A percentile compares a stretch with the other conserved stretches of the same genome.
Conservation (phyloP, 2,888 invertebrate genomes). For the Chelonus formosanus region DNA sequence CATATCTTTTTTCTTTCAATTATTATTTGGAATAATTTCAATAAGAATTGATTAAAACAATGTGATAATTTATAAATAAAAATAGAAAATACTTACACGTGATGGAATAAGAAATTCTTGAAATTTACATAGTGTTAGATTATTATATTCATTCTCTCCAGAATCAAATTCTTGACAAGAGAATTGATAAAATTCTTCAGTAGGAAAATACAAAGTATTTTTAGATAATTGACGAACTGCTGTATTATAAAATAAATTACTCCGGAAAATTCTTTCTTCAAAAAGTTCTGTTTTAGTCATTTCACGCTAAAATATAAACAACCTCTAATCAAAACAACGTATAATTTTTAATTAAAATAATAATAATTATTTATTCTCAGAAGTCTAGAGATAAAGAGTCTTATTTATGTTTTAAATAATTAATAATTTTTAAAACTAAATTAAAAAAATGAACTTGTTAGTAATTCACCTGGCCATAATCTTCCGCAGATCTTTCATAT, state of each 20-base stretch:
- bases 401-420: too few relatives aligned
- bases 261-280: constrained; percentile 68
- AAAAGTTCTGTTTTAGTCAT: constrained; percentile 57
- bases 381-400: too few relatives aligned
- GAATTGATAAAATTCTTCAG: constrained; percentile 66
- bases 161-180: constrained; percentile 33
- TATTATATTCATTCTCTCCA: constrained; percentile 31
- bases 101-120: constrained; percentile 29
- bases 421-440: not conserved
- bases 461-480: constrained; percentile 50
- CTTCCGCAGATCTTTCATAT: constrained; percentile 63
- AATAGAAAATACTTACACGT: constrained; percentile 22
- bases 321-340: too few relatives aligned
- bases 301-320: not conserved
- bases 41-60: too few relatives aligned
- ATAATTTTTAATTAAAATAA: not conserved
- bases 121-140: constrained; percentile 44
- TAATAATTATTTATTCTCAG: too few relatives aligned
- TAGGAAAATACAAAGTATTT: constrained; percentile 71
- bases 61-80: too few relatives aligned
- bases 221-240: constrained; percentile 70
- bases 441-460: constrained; percentile 3
- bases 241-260: constrained; percentile 70
- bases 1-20: too few relatives aligned
- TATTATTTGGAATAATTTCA: too few relatives aligned